These are phyloP conservation scores for Callyntrura sp. DNA, from an alignment of 2,888 invertebrate species.

Conservation along the genomic window DNA sequence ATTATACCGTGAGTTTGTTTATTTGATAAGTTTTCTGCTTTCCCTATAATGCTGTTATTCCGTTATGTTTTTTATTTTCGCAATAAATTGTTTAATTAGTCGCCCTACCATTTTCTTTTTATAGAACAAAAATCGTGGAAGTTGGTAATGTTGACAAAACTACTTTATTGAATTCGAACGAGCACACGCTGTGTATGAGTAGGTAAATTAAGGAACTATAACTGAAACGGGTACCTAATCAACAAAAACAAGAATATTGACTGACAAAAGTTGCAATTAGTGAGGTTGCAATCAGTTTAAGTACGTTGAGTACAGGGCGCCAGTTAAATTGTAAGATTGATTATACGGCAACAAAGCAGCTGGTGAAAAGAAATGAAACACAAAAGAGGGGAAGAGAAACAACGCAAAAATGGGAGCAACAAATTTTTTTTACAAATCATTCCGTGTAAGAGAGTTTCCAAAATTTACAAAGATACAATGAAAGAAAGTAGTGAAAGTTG, in stretches of 20 bases:
- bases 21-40: background rate
- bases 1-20: too few relatives aligned
- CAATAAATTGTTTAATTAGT: background rate
- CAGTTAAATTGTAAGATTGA: background rate
- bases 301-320: too few relatives aligned
- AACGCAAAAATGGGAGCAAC: background rate
- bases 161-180: too few relatives aligned
- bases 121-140: background rate
- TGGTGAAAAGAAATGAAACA: conserved; percentile 14
- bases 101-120: background rate
- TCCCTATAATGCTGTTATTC: background rate
- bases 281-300: too few relatives aligned
- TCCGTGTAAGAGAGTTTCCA: background rate
- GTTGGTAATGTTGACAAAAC: background rate
- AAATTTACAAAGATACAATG: too few relatives aligned
- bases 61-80: too few relatives aligned
- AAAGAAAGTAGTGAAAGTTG: too few relatives aligned
- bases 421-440: conserved; percentile 7
- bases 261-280: too few relatives aligned
- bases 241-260: too few relatives aligned
- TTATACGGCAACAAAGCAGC: background rate
- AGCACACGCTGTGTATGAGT: background rate
- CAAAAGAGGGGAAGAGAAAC: background rate
- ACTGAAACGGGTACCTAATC: too few relatives aligned
- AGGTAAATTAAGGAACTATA: background rate